A percentile compares a stretch with the other conserved stretches of the same genome.
Evolutionary conservation across 2,797 vertebrate genomes (phyloP).

Genomic region (Pantherophis alleghaniensis): DNA sequence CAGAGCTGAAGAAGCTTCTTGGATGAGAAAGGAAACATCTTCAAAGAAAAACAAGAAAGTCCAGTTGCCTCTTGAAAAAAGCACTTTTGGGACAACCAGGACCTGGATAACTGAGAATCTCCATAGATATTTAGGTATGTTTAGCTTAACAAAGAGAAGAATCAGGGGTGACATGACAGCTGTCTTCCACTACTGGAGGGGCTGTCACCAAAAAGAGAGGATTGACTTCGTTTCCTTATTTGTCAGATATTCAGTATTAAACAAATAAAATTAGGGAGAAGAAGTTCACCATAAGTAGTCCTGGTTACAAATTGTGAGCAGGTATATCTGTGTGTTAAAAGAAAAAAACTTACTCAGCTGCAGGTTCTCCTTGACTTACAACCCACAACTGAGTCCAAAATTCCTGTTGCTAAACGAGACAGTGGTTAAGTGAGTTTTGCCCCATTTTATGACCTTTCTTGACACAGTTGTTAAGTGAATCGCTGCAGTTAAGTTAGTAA

Average conservation of each 20-base stretch:
- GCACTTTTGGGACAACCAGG: no score
- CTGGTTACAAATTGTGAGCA: not conserved
- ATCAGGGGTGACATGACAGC: not conserved
- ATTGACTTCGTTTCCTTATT: not conserved
- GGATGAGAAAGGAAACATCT: no score
- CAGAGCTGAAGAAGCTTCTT: no score
- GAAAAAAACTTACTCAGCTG: not conserved
- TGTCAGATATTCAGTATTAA: not conserved
- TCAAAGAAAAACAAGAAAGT: no score
- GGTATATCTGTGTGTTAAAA: not conserved
- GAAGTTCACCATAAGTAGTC: not conserved
- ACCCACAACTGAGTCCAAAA: not conserved
- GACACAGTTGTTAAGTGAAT: not conserved
- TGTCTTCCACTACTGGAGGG: not conserved
- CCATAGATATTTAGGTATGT: no score
- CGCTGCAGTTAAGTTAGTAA: not conserved
- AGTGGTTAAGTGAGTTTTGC: not conserved
- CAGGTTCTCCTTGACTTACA: not conserved
- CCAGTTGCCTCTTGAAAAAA: no score
- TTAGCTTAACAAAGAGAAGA: not conserved
- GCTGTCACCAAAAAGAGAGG: not conserved
- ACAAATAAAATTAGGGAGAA: not conserved
- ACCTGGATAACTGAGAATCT: no score
- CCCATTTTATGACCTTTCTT: not conserved
- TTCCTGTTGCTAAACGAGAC: not conserved